Evolutionary conservation across 1,140 invertebrate species (phyloP), one percentile per base, ranked within the genome.

Genomic region (Drosophila micromelanica): DNA sequence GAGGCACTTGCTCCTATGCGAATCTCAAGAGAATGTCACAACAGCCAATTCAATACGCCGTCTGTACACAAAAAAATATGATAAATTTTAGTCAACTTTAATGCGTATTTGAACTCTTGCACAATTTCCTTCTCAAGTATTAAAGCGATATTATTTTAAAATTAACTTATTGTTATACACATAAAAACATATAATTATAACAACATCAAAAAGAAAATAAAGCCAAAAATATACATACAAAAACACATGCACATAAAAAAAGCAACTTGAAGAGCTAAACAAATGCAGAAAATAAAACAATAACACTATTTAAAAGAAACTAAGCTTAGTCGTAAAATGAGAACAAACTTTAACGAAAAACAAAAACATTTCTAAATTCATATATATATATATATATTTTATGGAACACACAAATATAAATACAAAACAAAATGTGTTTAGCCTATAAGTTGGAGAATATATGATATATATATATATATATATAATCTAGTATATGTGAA

Each of bases 121-220:
- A 89, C 85, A 89, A 78, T 82, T 89, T 89, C 85, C 85, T 89
- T 90, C 85, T 89, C 85, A 89, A 89, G 85, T 89, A 90, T 89
- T 89, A 89, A 89, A 89, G 78, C 85, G 85, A 89, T 89, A 89
- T 89, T 89, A 89, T 89, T 89, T 90, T 78, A 76, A 85, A 85
- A 67, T 84, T 76, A 87, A 76, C 49, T 75, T 86, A 86, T 81
- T 86, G 74, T 89, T 89, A 87, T 60, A 81, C 75, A 82, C 75
- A 78, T 40, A 57, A n/a, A 62, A 77, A 64, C 54, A 78, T 81
- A 81, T 74, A 78, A 64, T 43, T 51, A 51, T 27, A 52, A 32
- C n/a, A 80, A 45, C 8, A 57, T 55, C 73, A 63, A 62, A 35
- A 43, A 74, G 37, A 55, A 87, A 75, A 76, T 73, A 64, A 89